These are phyloP conservation scores for Sinella curviseta DNA, from an alignment of 1,140 invertebrate genomes.

Conservation along the genomic window DNA sequence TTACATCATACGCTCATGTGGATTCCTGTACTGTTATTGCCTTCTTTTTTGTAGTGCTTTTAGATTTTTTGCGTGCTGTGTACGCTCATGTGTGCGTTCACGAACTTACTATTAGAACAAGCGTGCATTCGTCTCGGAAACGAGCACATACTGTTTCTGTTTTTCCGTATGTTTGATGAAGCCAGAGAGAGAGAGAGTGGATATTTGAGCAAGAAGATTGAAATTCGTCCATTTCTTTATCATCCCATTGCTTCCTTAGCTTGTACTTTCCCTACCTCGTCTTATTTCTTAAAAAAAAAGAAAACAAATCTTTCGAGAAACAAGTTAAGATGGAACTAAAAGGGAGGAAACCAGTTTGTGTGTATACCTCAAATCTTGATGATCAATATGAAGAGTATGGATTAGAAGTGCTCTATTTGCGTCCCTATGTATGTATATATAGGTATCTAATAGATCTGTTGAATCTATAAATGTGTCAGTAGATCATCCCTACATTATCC, in stretches of 20 bases:
- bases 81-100: not conserved
- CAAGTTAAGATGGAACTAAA: too few species aligned
- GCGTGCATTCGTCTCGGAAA: not conserved
- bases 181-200: not conserved
- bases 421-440: too few species aligned
- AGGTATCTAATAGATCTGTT: not conserved
- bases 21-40: not conserved
- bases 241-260: not conserved
- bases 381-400: too few species aligned
- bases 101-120: not conserved
- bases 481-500: slow-evolving; percentile 21
- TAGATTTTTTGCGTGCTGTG: not conserved
- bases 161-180: not conserved
- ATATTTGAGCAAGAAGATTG: slow-evolving; percentile 15
- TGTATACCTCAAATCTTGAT: too few species aligned
- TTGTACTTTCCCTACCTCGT: too few species aligned
- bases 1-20: not conserved
- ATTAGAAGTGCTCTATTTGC: too few species aligned
- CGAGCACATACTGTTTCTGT: not conserved
- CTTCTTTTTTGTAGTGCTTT: not conserved
- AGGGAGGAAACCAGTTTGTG: too few species aligned
- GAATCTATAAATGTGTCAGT: slow-evolving; percentile 17
- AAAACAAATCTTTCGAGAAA: too few species aligned
- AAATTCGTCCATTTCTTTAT: not conserved
- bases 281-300: not conserved